Evolutionary conservation across 2,113 vertebrate genomes (phyloP), one percentile per base, ranked within the genome.

Genomic region (Marmota monax): DNA sequence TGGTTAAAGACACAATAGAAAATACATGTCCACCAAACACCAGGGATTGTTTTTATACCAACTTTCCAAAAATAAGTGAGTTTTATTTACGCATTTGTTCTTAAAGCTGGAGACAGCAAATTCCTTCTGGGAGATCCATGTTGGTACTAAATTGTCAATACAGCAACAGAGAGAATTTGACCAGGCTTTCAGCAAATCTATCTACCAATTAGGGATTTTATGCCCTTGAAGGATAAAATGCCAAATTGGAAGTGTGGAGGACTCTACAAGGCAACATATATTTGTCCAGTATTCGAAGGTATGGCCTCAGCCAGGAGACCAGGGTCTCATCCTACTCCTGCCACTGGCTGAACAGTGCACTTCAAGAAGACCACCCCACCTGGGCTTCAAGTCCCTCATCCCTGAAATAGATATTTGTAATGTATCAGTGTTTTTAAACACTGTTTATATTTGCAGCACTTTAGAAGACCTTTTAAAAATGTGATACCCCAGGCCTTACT

Each of bases 21-120:
- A 77, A 61, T 45, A 61, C 6, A 27, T 88, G 70, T 76, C 22
- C 13, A 6, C 65, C 17, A 95, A 78, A 70, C 23, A 79, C 17
- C 11, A 92, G 18, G n/a, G 39, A 92, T 65, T 94, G 20, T 90
- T 92, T 94, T 76, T 70, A 87, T 27, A 58, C 8, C 3, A 53
- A 85, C 20, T 86, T 83, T 76, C 32, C 69, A 61, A 58, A 88
- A 74, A 61, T 8, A 74, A 90, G 17, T 39, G 5, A 77, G 32
- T 88, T 96, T 90, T 84, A 48, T 53, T 95, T 95, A 85, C 32
- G 16, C 69, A 74, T 94, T 90, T n/a, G 39, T 16, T 86, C 88
- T 72, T 87, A 23, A 84, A 94, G 37, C 37, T 94, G 22, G 37
- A 72, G n/a, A 67, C 22, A 85, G 61, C 1, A 67, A 92, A 18